These are phyloP conservation scores for Chrysogorgia sp. DNA, from an alignment of 92 coral and sea anemone genomes.

Conservation along the genomic window DNA sequence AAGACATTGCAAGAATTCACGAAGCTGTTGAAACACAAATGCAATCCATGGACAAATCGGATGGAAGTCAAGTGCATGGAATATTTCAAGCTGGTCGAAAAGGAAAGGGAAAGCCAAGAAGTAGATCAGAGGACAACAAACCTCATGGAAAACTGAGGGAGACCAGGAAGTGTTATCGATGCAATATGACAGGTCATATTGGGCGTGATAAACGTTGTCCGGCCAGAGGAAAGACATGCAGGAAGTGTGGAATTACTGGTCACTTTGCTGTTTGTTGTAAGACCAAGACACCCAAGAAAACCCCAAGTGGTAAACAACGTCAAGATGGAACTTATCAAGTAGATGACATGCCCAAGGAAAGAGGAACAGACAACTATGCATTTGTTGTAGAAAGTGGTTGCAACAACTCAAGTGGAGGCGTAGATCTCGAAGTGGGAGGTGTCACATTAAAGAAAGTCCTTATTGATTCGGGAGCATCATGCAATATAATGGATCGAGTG, in stretches of 20 bases:
- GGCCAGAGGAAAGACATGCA: slow-evolving; percentile 14
- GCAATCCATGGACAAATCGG: slow-evolving; percentile 34
- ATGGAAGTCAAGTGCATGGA: not conserved
- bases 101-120: not conserved
- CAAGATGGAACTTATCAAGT: slow-evolving; percentile 11
- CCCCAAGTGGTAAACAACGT: slow-evolving; percentile 15
- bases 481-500: slow-evolving; percentile 41
- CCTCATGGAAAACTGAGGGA: no score
- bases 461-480: slow-evolving; percentile 45
- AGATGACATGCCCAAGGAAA: slow-evolving; percentile 37
- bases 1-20: slow-evolving; percentile 47
- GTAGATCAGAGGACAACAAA: not conserved
- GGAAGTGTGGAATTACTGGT: slow-evolving; percentile 41
- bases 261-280: slow-evolving; percentile 45
- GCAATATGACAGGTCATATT: no score
- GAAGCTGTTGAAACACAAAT: slow-evolving; percentile 49
- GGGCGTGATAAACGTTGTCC: no score
- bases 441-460: slow-evolving; percentile 10
- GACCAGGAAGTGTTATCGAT: no score
- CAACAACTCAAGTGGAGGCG: not conserved
- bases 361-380: slow-evolving; percentile 26
- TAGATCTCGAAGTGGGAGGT: slow-evolving; percentile 43
- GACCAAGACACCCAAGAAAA: slow-evolving; percentile 33
- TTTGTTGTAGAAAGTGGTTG: slow-evolving; percentile 3
- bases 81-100: slow-evolving; percentile 1